A percentile compares a stretch with the other conserved stretches of the same genome.
phyloP scores from a whole-genome alignment of 2,113 vertebrate genomes.

The Pedetes capensis region DNA sequence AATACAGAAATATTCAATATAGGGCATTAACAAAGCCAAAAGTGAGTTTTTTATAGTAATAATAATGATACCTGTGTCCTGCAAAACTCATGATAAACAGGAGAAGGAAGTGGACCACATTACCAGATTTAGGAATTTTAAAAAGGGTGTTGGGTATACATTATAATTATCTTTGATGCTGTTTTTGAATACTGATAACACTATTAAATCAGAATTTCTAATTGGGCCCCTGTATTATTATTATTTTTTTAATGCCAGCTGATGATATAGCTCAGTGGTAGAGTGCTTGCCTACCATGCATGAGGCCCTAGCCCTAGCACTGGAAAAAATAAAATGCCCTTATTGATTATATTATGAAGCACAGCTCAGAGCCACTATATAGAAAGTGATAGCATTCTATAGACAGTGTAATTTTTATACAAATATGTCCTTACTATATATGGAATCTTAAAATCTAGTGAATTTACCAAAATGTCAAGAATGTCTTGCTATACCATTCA shows the following conservation, averaged over 20 bases:
- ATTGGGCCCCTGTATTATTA: not conserved
- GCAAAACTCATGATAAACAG: not conserved
- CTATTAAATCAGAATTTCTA: not conserved
- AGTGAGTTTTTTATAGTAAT: not conserved
- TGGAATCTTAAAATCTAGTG: not conserved
- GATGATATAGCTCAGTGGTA: not conserved
- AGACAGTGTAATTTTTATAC: not conserved
- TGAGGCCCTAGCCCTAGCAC: not conserved
- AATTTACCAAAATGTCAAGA: not conserved
- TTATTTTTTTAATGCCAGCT: not conserved
- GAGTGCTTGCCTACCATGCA: not conserved
- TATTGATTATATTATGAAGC: not conserved
- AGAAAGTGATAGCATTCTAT: not conserved
- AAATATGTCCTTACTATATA: not conserved
- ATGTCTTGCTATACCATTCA: not conserved
- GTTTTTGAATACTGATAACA: not conserved
- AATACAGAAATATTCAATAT: not conserved
- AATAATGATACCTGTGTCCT: not conserved
- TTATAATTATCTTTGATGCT: not conserved
- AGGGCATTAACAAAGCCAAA: not conserved
- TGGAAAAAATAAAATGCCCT: not conserved
- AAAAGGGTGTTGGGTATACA: not conserved
- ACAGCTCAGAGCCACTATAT: not conserved
- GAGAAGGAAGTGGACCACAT: not conserved
- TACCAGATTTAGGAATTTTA: not conserved